Conservation (phyloP, 2,797 vertebrate species). For the Arnoldichthys spilopterus region DNA sequence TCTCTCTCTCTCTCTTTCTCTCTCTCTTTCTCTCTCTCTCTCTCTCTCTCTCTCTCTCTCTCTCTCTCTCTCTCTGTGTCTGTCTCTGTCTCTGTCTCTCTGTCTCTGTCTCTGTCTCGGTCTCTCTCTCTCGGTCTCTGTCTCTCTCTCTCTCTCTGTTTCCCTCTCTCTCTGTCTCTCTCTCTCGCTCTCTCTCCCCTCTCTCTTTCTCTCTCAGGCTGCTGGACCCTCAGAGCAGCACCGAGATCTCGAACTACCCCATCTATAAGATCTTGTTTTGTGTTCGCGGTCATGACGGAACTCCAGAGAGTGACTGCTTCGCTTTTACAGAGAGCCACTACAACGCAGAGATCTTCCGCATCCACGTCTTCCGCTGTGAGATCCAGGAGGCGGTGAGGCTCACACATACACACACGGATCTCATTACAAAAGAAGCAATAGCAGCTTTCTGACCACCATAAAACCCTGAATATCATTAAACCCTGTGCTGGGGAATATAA, state of each 20-base stretch:
- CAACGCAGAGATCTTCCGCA: conserved; percentile 97
- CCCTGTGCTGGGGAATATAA: too few species aligned
- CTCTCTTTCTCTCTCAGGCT: conserved; percentile 77
- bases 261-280: conserved; percentile 99
- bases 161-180: neutral
- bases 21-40: too few species aligned
- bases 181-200: neutral
- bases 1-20: too few species aligned
- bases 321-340: conserved; percentile 99
- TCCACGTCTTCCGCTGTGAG: conserved; percentile 98
- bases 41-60: too few species aligned
- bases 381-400: conserved; percentile 96
- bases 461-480: too few species aligned
- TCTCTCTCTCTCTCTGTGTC: too few species aligned
- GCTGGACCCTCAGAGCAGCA: conserved; percentile 91
- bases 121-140: neutral
- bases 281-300: conserved; percentile 94
- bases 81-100: too few species aligned
- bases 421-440: too few species aligned
- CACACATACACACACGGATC: conserved; percentile 25
- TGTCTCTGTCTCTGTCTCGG: too few species aligned
- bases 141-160: neutral
- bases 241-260: conserved; percentile 96
- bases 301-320: conserved; percentile 96
- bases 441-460: too few species aligned